Conservation (phyloP, 2,113 vertebrate species). For the Ceratotherium simum region DNA sequence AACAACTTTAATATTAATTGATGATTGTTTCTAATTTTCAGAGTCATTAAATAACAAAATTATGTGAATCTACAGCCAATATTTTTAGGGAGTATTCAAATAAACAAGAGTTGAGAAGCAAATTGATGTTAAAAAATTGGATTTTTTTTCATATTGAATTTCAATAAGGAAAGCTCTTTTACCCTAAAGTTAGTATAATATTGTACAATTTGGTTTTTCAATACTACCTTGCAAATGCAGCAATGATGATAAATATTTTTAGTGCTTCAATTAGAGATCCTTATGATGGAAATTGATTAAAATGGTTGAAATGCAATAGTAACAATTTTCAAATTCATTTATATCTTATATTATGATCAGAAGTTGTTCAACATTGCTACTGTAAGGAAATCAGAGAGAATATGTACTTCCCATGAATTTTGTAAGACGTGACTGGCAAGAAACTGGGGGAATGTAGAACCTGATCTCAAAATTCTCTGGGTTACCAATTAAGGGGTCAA, state of each 20-base stretch:
- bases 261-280: not conserved
- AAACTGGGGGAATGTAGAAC: not conserved
- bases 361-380: not conserved
- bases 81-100: not conserved
- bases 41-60: conserved; percentile 1
- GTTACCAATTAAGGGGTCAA: not conserved
- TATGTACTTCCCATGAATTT: not conserved
- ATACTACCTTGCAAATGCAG: not conserved
- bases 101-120: not conserved
- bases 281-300: not conserved
- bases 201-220: not conserved
- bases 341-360: not conserved
- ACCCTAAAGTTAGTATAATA: not conserved
- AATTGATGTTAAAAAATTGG: too few species aligned
- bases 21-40: conserved; percentile 29
- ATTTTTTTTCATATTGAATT: not conserved
- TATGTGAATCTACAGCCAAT: not conserved
- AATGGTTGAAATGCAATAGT: not conserved
- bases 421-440: not conserved
- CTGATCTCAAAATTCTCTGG: conserved; percentile 18
- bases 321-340: not conserved
- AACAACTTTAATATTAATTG: not conserved
- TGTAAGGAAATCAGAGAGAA: conserved; percentile 12
- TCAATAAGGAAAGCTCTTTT: not conserved
- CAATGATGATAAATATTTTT: conserved; percentile 4